Evolutionary conservation across 1,140 invertebrate species (phyloP), one percentile per base, ranked within the genome.

Genomic region (Cataglyphis hispanica): DNA sequence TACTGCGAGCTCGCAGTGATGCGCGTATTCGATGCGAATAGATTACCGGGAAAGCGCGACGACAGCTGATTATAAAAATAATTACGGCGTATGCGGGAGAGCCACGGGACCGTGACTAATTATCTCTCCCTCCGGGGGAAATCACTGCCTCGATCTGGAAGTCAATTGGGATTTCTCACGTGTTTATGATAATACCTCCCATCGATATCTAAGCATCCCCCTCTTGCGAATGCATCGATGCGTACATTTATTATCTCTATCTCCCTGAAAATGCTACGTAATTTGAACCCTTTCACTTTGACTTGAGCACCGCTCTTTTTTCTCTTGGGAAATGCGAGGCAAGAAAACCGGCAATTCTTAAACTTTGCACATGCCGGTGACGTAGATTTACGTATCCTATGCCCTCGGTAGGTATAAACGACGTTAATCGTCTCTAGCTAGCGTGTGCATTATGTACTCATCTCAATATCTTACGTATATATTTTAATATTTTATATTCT

Each of bases 41-140:
- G 86, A 90, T 90, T 88, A 78, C 84, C 61, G 74, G 87, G 89
- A 91, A 91, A 91, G 88, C 84, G 87, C 84, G 89, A 91, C 88
- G 89, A 91, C 89, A 91, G 89, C 66, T 81, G 89, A 90, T 91
- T 90, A 88, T 76, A 87, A 86, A 88, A 91, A 90, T 88, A 88
- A 91, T 90, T 90, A 61, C 69, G 63, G 66, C 56, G 64, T 67
- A 46, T n/a, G 37, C 67, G 50, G 7, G 61, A 25, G 69, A 78
- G 74, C 34, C 80, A 60, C 46, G 86, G 66, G 72, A 58, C 89
- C 89, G 89, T 91, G 89, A 91, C 89, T 91, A 91, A 91, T 91
- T 91, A 74, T 75, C 63, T 58, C 61, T 58, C 63, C 46, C 84
- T 86, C 78, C 78, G 66, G 22, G 37, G 67, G 61, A 37, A 85